Base-by-base conservation (phyloP, 2,888 invertebrate species). In the Drosophila quinaria region DNA sequence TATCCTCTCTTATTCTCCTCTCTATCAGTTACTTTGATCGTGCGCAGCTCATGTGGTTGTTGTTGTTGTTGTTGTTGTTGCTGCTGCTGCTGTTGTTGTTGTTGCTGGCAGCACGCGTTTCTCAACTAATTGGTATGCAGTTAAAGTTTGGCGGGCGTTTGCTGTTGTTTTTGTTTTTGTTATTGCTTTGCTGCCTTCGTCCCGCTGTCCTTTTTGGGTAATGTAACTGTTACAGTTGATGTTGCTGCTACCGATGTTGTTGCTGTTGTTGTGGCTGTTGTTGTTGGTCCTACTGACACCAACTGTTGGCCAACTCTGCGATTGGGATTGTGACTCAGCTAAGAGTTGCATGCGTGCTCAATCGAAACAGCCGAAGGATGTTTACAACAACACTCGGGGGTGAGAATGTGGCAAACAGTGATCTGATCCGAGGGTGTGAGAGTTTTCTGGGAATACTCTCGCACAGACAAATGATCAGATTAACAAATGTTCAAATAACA, bases 91-190 rank as follows among this genome's bases (percentile, higher is more conserved):
- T 77, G 62, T 41, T 76, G 66, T 51, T 81, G 62, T 72, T 74
- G 74, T 76, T 78, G 81, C 85, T 82, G 81, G 82, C 85, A 91
- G 91, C 91, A 91, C 91, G 91, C 91, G 91, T 86, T 90, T 80
- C 80, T 70, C 78, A 84, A 89, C 91, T 91, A 91, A 91, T 91
- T 91, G 91, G 91, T 91, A 88, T 90, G 85, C 90, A 90, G 90
- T 76, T 87, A 69, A 81, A 78, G 83, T 84, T 90, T 91, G 88
- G 90, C 86, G 89, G 86, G 81, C 81, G 82, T 80, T 80, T 82
- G 74, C 66, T 78, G 60, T 68, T 61, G 47, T 67, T 67, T 25
- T 42, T 67, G 42, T 59, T 65, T 50, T 41, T 64, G 61, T 50
- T 64, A 58, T 51, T 68, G 69, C 62, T 46, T 59, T 62, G 56